Percentiles rank a stretch among this genome's conserved stretches.
Conservation (phyloP, 37 sponge, comb jelly and placozoan genomes). For the Crambe crambe region DNA sequence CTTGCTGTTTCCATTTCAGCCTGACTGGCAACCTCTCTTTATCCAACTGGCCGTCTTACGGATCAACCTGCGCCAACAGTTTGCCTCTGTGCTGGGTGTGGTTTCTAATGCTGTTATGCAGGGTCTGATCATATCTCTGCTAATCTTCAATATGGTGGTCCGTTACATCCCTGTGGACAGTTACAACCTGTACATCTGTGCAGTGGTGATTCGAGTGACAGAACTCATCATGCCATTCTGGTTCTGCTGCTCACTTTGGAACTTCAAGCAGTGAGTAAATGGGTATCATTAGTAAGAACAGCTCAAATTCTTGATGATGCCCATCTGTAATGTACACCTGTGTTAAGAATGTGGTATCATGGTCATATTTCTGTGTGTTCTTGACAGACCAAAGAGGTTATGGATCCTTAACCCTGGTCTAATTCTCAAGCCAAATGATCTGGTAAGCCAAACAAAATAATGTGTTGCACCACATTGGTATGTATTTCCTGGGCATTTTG, state of each 20-base stretch:
- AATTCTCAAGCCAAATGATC: slow-evolving; percentile 18
- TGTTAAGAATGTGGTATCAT: no score
- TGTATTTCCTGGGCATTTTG: background rate
- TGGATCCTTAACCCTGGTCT: slow-evolving; percentile 73
- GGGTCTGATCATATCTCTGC: slow-evolving; percentile 57
- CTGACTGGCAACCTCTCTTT: slow-evolving; percentile 68
- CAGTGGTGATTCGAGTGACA: slow-evolving; percentile 49
- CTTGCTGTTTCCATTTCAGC: slow-evolving; percentile 13
- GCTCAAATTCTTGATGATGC: no score
- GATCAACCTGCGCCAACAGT: slow-evolving; percentile 59
- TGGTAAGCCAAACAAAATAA: background rate
- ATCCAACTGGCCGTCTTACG: slow-evolving; percentile 29
- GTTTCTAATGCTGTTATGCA: slow-evolving; percentile 64
- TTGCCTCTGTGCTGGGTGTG: slow-evolving; percentile 41
- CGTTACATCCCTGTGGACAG: slow-evolving; percentile 29
- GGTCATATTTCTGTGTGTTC: background rate
- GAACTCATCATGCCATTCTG: slow-evolving; percentile 69
- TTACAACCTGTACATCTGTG: slow-evolving; percentile 39
- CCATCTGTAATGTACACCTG: no score
- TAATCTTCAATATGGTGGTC: slow-evolving; percentile 54
- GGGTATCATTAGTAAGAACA: no score
- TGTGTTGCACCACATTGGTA: background rate
- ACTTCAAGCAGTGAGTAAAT: slow-evolving; percentile 55
- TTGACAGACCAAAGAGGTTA: slow-evolving; percentile 47
- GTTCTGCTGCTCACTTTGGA: slow-evolving; percentile 81